Evolutionary conservation across 2,113 vertebrate species (phyloP), one percentile per base, ranked within the genome.

Genomic region (Silurus glanis): DNA sequence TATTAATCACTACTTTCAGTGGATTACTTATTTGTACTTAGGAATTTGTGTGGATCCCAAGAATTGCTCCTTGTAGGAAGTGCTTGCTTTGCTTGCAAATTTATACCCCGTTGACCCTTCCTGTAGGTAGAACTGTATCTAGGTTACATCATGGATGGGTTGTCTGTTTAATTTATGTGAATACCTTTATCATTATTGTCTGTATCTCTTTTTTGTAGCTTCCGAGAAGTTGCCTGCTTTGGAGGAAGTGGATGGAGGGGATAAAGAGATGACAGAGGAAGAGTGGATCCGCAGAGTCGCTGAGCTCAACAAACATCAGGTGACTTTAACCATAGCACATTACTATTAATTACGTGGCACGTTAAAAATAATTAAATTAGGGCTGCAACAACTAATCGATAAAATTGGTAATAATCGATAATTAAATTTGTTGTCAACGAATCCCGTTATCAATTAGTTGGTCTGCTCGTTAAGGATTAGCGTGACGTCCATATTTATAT

Each of bases 281-380:
- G 96, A 97, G 89, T 94, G 96, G 94, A 95, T 93, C 88, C 95
- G 93, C 90, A 95, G 95, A 0, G 92, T 96, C 87, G 94, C 96
- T 53, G 96, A 97, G 69, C 93, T 97, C 83, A 97, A 95, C 58
- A 97, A 97, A 90, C 96, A 96, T 84, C 96, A 97, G 96, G 96
- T 97, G 82, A n/a, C 37, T 66, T 21, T 6, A 16, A 19, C n/a
- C 13, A 45, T 9, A 9, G 0, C 9, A 74, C 19, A 53, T 16
- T 61, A 49, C 53, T 10, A 28, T 51, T 17, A 7, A 25, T 28
- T 53, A 67, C 62, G 55, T 28, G 47, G 3, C 80, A 66, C 37
- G 14, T 76, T 37, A 37, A 37, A 37, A 37, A 37, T 2, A 37
- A 37, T 2, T 37, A 3, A 3, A 37, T 37, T 37, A 37, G 37